Conservation (phyloP, 2,888 invertebrate genomes). For the Parnassius glacialis region DNA sequence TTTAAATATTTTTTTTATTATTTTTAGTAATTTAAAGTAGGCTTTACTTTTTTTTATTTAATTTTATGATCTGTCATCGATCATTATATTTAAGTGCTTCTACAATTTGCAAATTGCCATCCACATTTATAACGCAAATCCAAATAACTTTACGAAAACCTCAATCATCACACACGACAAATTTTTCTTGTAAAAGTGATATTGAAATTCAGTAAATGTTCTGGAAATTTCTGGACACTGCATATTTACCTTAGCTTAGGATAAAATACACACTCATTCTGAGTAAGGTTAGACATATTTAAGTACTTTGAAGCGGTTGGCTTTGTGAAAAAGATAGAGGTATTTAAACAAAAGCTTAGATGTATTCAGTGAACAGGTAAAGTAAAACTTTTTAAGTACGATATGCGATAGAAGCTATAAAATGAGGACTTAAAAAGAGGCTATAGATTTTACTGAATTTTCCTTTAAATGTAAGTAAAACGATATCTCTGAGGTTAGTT, state of each 20-base stretch:
- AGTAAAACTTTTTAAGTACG: background rate
- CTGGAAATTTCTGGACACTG: too few species aligned
- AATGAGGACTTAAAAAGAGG: too few species aligned
- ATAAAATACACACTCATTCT: conserved; percentile 21
- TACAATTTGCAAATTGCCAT: background rate
- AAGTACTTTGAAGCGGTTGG: conserved; percentile 14
- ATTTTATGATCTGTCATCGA: background rate
- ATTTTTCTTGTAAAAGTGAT: background rate
- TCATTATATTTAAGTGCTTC: background rate
- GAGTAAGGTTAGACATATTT: conserved; percentile 23
- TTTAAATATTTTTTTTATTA: too few species aligned
- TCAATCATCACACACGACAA: background rate
- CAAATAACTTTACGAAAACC: background rate
- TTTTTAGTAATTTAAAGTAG: too few species aligned
- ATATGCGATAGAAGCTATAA: background rate
- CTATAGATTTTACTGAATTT: too few species aligned
- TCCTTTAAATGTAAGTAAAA: too few species aligned
- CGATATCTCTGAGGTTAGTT: too few species aligned
- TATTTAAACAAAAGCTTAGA: conserved; percentile 5
- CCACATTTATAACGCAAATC: background rate
- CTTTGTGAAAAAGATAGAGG: conserved; percentile 16
- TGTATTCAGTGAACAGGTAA: background rate
- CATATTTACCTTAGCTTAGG: conserved; percentile 14
- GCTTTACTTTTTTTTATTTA: too few species aligned
- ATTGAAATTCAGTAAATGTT: conserved; percentile 2